Base-by-base conservation (phyloP, 2,888 invertebrate species). In the Pharmacophagus antenor region DNA sequence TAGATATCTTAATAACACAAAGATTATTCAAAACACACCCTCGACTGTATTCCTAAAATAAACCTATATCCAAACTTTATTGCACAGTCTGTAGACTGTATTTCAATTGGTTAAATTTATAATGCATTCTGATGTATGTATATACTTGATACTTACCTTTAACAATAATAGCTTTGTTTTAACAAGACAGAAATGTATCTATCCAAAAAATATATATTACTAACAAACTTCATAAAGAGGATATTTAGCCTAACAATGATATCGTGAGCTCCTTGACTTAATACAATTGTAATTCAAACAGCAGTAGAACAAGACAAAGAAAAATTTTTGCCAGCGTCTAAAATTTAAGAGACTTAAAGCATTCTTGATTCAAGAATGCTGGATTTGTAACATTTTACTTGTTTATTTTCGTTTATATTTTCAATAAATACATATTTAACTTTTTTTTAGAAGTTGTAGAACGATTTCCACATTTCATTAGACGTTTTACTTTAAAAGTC, bases 221-320 rank as follows among this genome's bases (percentile, higher is more conserved):
- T 37, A 37, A 1, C 5, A 6, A 37, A 15, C 2, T n/a, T 37
- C 5, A 5, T 37, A n/a, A 8, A 31, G n/a, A 8, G 5, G 15
- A n/a, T 5, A 37, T 37, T n/a, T 37, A n/a, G n/a, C 15, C 10
- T 37, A 7, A 37, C 15, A 37, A 37, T 37, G n/a, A 37, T 37
- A 37, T n/a, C n/a, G 15, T 37, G 15, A 37, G n/a, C 37, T 23
- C 23, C 22, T 44, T 50, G 57, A 46, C 44, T 22, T 44, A 18
- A 57, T 27, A 57, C 57, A 51, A 57, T 50, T 18, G 57, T 44
- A 44, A 44, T 50, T 57, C 37, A 50, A 51, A 44, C 44, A 51
- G 25, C 42, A 18, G 50, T 27, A 10, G 42, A 22, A 27, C 51
- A 44, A 51, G 51, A 57, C 57, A 46, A 57, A 44, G 50, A 44